Percentiles rank a stretch among this genome's conserved stretches.
phyloP scores from a whole-genome alignment of 1,140 invertebrate species.

The Scaptomyza hsui region DNA sequence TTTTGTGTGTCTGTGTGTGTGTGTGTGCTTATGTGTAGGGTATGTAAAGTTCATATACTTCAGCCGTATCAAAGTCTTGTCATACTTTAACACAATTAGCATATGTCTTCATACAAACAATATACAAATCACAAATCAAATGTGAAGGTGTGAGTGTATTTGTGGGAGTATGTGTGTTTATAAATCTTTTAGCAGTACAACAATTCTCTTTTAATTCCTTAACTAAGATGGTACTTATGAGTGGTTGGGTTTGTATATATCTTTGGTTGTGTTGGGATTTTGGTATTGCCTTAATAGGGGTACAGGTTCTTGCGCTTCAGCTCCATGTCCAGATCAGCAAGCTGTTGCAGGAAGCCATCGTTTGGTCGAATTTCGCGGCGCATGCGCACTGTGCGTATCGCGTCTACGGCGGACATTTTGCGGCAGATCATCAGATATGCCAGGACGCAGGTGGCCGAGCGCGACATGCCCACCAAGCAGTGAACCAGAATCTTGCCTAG shows the following conservation, averaged over 20 bases:
- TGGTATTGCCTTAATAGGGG: constrained; percentile 60
- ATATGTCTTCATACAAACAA: too few species aligned
- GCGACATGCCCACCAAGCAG: constrained; percentile 92
- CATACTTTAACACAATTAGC: not conserved
- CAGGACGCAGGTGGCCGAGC: constrained; percentile 91
- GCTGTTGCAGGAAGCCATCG: constrained; percentile 91
- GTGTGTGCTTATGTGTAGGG: constrained; percentile 6
- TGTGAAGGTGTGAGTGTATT: not conserved
- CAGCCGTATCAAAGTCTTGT: not conserved
- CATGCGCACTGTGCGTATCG: constrained; percentile 88
- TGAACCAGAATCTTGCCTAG: constrained; percentile 92
- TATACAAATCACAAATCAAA: not conserved
- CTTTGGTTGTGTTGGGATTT: constrained; percentile 48
- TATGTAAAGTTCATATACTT: not conserved
- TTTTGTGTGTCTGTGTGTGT: constrained; percentile 31
- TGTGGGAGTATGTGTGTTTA: constrained; percentile 5
- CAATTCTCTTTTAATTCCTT: constrained; percentile 14
- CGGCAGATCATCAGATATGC: constrained; percentile 93
- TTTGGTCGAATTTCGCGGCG: constrained; percentile 91
- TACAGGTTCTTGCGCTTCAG: constrained; percentile 85
- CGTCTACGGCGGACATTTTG: constrained; percentile 90
- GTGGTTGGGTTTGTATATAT: constrained; percentile 20
- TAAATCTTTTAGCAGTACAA: constrained; percentile 18
- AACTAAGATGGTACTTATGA: constrained; percentile 12
- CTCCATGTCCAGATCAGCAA: constrained; percentile 89